Conservation (phyloP, 2,113 vertebrate genomes). For the Misgurnus mizolepis region DNA sequence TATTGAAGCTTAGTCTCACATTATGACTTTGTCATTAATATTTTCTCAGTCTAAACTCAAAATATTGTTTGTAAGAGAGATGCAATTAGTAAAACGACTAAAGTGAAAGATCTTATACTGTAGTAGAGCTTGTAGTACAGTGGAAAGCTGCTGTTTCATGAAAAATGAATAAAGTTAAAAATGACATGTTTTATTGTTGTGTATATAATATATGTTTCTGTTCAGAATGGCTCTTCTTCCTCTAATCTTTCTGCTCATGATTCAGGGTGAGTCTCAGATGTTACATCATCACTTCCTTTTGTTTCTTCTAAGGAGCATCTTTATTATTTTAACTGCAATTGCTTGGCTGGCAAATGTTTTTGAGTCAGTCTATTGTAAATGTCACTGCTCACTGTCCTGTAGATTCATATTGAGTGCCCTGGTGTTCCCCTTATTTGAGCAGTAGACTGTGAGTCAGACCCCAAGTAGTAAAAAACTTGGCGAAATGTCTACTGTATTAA, state of each 20-base stretch:
- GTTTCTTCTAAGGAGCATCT: not conserved
- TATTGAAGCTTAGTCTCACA: not conserved
- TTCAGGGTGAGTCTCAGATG: not conserved
- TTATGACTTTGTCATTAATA: too few relatives aligned
- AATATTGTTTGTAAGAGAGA: too few relatives aligned
- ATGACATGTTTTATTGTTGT: not conserved
- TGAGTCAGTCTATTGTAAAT: too few relatives aligned
- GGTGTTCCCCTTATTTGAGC: too few relatives aligned
- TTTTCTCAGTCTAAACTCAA: not conserved
- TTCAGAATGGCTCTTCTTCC: not conserved
- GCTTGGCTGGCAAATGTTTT: too few relatives aligned
- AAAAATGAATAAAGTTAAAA: not conserved
- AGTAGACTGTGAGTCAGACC: too few relatives aligned
- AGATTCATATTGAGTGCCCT: too few relatives aligned
- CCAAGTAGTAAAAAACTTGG: too few relatives aligned
- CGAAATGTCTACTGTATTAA: too few relatives aligned
- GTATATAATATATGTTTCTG: not conserved
- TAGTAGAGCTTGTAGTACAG: not conserved
- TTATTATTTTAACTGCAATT: too few relatives aligned
- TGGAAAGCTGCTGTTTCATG: not conserved
- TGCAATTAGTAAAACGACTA: too few relatives aligned
- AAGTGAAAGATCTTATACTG: not conserved
- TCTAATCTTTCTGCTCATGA: slow-evolving; percentile 24
- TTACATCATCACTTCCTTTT: not conserved
- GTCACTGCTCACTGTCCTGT: too few relatives aligned